Evolutionary conservation across 2,888 invertebrate genomes (phyloP), one percentile per base, ranked within the genome.

Genomic region (Dascillus cervinus): DNA sequence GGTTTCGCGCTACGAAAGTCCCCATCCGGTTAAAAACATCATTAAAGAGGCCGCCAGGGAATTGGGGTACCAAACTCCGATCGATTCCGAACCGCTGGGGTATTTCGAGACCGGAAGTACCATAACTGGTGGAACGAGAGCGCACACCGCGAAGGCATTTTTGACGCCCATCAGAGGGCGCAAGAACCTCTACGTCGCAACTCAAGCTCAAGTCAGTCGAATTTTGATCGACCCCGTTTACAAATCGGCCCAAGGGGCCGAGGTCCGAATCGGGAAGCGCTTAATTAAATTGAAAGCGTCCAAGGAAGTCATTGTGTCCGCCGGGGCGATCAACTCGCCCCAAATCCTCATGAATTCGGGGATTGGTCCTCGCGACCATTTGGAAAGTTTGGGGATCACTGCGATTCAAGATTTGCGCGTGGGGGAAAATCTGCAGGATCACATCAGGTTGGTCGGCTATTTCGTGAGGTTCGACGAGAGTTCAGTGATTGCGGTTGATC

Each of bases 291-390:
- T 65, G 3, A 46, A 50, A n/a, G 88, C 89, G 0, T 74, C 71
- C 34, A 76, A 79, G 34, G 89, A 89, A 64, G 84, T 92, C 0
- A 85, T 94, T 38, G 58, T 92, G 8, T 76, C 86, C 1, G 90
- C 87, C 0, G 97, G 97, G 1, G 82, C 96, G 1, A 81, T 97
- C 37, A 92, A 82, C 44, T 79, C 86, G 0, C n/a, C n/a, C n/a
- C n/a, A n/a, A n/a, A n/a, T n/a, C n/a, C n/a, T n/a, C n/a, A n/a
- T n/a, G n/a, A n/a, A n/a, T n/a, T n/a, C n/a, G n/a, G n/a, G n/a
- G n/a, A n/a, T n/a, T n/a, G n/a, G n/a, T n/a, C n/a, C n/a, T n/a
- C n/a, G n/a, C n/a, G n/a, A n/a, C n/a, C n/a, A n/a, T n/a, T n/a
- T n/a, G n/a, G n/a, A n/a, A n/a, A n/a, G n/a, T n/a, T n/a, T n/a